Evolutionary conservation across 2,888 invertebrate genomes (phyloP), one percentile per base, ranked within the genome.

Genomic region (Tethea ocularis): DNA sequence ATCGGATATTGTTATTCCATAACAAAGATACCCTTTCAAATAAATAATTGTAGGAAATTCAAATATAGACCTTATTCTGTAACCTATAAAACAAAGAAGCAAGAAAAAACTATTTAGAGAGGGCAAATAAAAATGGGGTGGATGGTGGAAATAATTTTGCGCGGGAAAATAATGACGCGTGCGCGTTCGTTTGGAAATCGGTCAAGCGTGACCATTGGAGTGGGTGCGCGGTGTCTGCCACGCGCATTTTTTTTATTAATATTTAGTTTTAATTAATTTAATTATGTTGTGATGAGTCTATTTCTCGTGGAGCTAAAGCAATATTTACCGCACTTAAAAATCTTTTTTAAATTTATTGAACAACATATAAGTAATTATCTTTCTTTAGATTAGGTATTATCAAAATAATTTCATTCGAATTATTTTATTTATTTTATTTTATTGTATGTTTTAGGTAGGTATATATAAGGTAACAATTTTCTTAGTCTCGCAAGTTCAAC

Each of bases 201-300:
- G 77, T 86, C 85, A 83, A 65, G 82, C 88, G 80, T 85, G 75
- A 69, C 84, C 65, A 53, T 69, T 82, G 75, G 77, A 89, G 89
- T 86, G 88, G 84, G 79, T 69, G 84, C 85, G 76, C 75, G 70
- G 76, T 78, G 82, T 68, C 74, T 46, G 89, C 63, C 91, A 91
- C 91, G 91, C 89, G 92, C 71, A 69, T 74, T 73, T 78, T 80
- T 75, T 73, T 78, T 75, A 82, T 73, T 74, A 75, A 78, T 88
- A 83, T 89, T 89, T 88, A 78, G 77, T 81, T 87, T 89, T 84
- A 82, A 88, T 87, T 88, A 83, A 86, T 86, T 80, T 73, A 68
- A 64, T 68, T 68, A 75, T 73, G 60, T 75, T 77, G 71, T 80
- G 80, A 79, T 75, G 78, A 81, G 85, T 85, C 74, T 71, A 38